Evolutionary conservation across 1,140 invertebrate genomes (phyloP).

Genomic region (Gonioctena quinquepunctata): DNA sequence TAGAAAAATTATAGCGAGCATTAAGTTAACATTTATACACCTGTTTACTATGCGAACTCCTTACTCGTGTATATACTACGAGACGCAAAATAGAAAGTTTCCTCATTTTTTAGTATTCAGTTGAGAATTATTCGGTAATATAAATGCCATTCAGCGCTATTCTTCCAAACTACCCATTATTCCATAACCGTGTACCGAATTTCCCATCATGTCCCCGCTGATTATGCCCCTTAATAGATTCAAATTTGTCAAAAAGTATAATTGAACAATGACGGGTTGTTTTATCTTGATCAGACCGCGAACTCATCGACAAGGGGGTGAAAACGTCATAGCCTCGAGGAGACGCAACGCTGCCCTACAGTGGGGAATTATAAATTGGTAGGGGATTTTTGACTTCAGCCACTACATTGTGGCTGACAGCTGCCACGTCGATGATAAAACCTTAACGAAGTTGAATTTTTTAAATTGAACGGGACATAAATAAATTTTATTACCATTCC

Average conservation of each 20-base stretch:
- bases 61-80: no score
- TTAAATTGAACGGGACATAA: slow-evolving; percentile 25
- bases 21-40: no score
- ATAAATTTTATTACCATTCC: slow-evolving; percentile 23
- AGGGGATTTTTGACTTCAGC: slow-evolving; percentile 49
- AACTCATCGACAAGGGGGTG: slow-evolving; percentile 20
- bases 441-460: slow-evolving; percentile 41
- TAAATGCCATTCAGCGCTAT: no score
- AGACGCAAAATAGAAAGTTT: no score
- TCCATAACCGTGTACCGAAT: neutral
- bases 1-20: no score
- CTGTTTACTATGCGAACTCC: no score
- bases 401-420: slow-evolving; percentile 53
- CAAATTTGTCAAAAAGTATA: slow-evolving; percentile 30
- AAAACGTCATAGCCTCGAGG: slow-evolving; percentile 20
- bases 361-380: slow-evolving; percentile 48
- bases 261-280: slow-evolving; percentile 28
- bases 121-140: no score
- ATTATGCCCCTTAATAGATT: slow-evolving; percentile 24
- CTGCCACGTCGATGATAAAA: slow-evolving; percentile 35
- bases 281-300: slow-evolving; percentile 16
- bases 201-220: neutral
- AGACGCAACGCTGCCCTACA: slow-evolving; percentile 23
- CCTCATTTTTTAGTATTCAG: no score
- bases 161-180: neutral